phyloP scores from a whole-genome alignment of 2,888 invertebrate genomes.

The Bugula neritina region DNA sequence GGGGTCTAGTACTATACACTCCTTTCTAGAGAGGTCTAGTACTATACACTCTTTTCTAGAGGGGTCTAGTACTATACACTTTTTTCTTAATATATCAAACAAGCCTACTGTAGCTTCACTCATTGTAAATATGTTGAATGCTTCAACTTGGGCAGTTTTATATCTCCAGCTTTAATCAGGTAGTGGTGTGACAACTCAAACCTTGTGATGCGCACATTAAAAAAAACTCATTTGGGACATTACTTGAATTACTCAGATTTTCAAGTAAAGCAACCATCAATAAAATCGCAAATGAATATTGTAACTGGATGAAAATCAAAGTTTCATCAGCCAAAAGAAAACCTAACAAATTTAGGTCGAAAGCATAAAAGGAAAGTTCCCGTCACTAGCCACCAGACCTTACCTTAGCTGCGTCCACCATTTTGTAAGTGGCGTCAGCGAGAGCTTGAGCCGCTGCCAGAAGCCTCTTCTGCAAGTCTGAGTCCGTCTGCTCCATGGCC shows the following conservation, averaged over 20 bases:
- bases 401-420: slow-evolving; percentile 88
- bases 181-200: too few relatives aligned
- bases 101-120: too few relatives aligned
- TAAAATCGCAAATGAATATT: slow-evolving; percentile 4
- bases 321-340: background rate
- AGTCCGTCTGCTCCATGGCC: slow-evolving; percentile 79
- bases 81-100: background rate
- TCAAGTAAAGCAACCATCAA: slow-evolving; percentile 3
- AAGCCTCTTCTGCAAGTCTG: slow-evolving; percentile 80
- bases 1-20: too few relatives aligned
- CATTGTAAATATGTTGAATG: too few relatives aligned
- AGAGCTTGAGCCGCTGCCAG: slow-evolving; percentile 86
- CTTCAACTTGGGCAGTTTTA: too few relatives aligned
- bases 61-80: background rate
- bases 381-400: too few relatives aligned
- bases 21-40: too few relatives aligned
- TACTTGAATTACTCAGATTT: too few relatives aligned
- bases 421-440: slow-evolving; percentile 91
- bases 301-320: background rate
- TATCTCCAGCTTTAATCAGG: too few relatives aligned
- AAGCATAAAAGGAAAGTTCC: background rate
- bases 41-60: too few relatives aligned
- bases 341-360: background rate
- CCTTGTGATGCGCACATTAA: too few relatives aligned
- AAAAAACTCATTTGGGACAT: too few relatives aligned